Percentiles rank a stretch among this genome's conserved stretches.
Conservation (phyloP, 30 jellyfish, hydroid and myxozoan genomes). For the Aurelia sp. region DNA sequence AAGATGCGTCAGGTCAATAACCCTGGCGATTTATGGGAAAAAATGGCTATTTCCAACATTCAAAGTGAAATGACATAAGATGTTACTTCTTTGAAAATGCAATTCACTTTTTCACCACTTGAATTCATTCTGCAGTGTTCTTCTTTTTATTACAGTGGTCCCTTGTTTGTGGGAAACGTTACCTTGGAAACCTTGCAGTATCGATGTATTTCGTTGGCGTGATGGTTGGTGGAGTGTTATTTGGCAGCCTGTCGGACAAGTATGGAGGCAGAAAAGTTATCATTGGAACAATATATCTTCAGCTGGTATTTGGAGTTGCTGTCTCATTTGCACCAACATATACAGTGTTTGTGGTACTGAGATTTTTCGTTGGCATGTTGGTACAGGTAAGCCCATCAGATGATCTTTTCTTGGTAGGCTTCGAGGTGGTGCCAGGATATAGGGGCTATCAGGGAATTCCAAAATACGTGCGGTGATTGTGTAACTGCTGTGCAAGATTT, state of each 20-base stretch:
- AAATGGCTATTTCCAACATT: no score
- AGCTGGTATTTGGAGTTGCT: slow-evolving; percentile 43
- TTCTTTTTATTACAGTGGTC: slow-evolving; percentile 9
- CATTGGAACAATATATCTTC: slow-evolving; percentile 36
- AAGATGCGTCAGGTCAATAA: no score
- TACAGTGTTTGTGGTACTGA: slow-evolving; percentile 22
- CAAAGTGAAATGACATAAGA: no score
- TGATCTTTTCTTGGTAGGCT: background rate
- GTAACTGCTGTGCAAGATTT: no score
- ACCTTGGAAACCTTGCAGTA: slow-evolving; percentile 34
- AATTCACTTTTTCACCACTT: no score
- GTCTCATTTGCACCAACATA: slow-evolving; percentile 12
- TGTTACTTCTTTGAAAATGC: no score
- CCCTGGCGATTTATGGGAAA: no score
- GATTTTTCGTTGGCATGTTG: slow-evolving; percentile 47
- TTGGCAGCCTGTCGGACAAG: slow-evolving; percentile 49
- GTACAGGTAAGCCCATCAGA: slow-evolving; percentile 30
- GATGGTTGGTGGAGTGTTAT: slow-evolving; percentile 63
- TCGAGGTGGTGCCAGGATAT: background rate
- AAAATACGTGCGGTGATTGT: no score
- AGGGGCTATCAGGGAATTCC: no score
- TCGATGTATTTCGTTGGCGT: slow-evolving; percentile 64
- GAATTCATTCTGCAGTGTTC: no score
- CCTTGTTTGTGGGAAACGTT: slow-evolving; percentile 53
- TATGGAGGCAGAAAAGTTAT: slow-evolving; percentile 51